phyloP scores from a whole-genome alignment of 2,797 vertebrate species.

The Macropus fuliginosus region DNA sequence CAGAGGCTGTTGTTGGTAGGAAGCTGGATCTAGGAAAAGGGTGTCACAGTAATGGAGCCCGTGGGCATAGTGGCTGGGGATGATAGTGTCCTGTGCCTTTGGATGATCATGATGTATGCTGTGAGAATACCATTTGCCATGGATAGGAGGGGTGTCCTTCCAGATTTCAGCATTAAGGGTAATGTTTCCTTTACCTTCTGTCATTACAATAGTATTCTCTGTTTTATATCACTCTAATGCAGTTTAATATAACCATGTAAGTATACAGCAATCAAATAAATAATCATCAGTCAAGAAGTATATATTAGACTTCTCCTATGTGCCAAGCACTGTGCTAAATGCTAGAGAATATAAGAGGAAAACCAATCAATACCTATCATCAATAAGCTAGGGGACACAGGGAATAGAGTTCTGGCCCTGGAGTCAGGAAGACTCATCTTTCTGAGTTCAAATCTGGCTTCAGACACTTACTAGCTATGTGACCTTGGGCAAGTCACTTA shows the following conservation, averaged over 20 bases:
- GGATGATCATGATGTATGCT: neutral
- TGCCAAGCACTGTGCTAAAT: neutral
- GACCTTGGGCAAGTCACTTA: neutral
- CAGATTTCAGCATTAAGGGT: neutral
- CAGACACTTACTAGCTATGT: neutral
- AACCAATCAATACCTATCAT: neutral
- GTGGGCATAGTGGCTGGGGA: neutral
- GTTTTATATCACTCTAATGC: neutral
- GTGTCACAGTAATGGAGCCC: neutral
- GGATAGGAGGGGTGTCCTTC: neutral
- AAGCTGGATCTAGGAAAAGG: neutral
- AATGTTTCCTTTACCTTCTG: neutral
- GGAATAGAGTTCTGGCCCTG: neutral
- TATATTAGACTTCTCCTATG: neutral
- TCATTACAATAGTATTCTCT: neutral
- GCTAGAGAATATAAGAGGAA: neutral
- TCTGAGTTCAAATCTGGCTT: neutral
- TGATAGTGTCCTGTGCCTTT: neutral
- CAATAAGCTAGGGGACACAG: neutral
- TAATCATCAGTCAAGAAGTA: neutral
- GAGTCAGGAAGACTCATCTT: neutral
- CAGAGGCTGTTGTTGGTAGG: neutral
- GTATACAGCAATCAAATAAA: neutral
- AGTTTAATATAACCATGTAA: neutral
- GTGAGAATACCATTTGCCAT: neutral